Conservation (phyloP, 1,140 invertebrate species). For the Drosophila melanogaster region Release_6_plus_ISO1_MT NT_037436.4:6367001-6367500, state of each 20-base stretch:
- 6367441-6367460: conserved; percentile 61
- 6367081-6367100: conserved; percentile 56
- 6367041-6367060: conserved; percentile 23
- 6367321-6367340: conserved; percentile 82
- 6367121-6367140: conserved; percentile 51
- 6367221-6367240: conserved; percentile 76
- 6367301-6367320: conserved; percentile 64
- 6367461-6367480: conserved; percentile 14
- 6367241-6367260: conserved; percentile 49
- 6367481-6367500: conserved; percentile 49
- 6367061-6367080: conserved; percentile 40
- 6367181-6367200: conserved; percentile 78
- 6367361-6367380: conserved; percentile 82
- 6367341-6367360: conserved; percentile 82
- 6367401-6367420: conserved; percentile 74
- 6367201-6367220: conserved; percentile 82
- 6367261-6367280: conserved; percentile 6
- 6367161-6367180: conserved; percentile 44
- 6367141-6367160: conserved; percentile 1
- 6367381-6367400: conserved; percentile 84
- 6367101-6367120: conserved; percentile 69
- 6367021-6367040: conserved; percentile 20
- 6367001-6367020: neutral
- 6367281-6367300: neutral
- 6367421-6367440: conserved; percentile 36